Evolutionary conservation across 2,888 invertebrate species (phyloP), one percentile per base, ranked within the genome.

Genomic region (Cosmia trapezina): DNA sequence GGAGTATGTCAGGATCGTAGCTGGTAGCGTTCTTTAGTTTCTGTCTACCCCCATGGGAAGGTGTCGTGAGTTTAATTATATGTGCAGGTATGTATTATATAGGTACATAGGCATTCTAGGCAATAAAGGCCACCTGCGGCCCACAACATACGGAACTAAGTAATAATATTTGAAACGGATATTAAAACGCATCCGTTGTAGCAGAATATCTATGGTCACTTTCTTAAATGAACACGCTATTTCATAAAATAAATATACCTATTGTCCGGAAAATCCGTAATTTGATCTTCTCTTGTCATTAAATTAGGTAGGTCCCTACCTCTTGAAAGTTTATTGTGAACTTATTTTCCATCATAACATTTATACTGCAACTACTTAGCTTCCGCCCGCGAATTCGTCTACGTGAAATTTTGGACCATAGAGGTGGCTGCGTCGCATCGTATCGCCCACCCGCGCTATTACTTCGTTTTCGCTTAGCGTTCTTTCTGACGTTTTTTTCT

Each of bases 131-230:
- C 72, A 72, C n/a, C 19, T 60, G 45, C 19, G 28, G 0, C 8
- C 2, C 17, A 37, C 37, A 37, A 37, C 19, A 72, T 8, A 11
- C 22, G 3, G 3, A 19, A 33, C 33, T 51, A 33, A 51, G 33
- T n/a, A 45, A 14, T 71, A 33, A 22, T 17, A 72, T 53, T 0
- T 12, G 41, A 72, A 72, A 37, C 0, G n/a, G 54, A 54, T 47
- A 45, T 5, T 60, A 45, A 2, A 53, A 53, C 14, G 9, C 37
- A 22, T 45, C 1, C 14, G 11, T 33, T 51, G 6, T 14, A 19
- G 37, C 41, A 41, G 28, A 71, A 43, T 33, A 45, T 45, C 43
- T 37, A 5, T 51, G 14, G 14, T 6, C 19, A 22, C 2, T 57
- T 68, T 70, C 6, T 70, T n/a, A 54, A 17, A 62, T 5, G 4